phyloP scores from a whole-genome alignment of 2,888 invertebrate genomes.

The Amiota communis region DNA sequence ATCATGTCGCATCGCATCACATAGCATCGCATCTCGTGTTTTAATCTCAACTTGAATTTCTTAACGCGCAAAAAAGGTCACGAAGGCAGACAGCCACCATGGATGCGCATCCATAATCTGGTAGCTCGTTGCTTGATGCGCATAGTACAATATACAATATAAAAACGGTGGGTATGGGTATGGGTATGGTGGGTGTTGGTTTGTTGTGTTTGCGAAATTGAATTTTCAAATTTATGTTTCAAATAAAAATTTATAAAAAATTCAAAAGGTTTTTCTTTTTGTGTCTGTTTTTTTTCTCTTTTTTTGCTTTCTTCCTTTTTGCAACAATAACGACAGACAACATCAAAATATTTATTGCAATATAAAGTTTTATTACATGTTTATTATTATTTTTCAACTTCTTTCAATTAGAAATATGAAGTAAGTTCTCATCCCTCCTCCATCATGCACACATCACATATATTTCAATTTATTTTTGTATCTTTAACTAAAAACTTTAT shows the following conservation, averaged over 20 bases:
- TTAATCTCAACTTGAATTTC: slow-evolving; percentile 23
- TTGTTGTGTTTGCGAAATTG: slow-evolving; percentile 64
- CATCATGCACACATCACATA: no score
- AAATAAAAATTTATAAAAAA: slow-evolving; percentile 63
- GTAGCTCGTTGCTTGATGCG: no score
- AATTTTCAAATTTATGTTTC: slow-evolving; percentile 64
- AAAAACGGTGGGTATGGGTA: neutral
- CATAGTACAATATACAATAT: slow-evolving; percentile 8
- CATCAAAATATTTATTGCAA: slow-evolving; percentile 64
- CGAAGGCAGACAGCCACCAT: neutral
- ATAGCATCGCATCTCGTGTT: neutral
- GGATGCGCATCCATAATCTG: no score
- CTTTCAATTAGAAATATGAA: slow-evolving; percentile 57
- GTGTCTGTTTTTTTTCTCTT: no score
- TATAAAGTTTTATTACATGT: slow-evolving; percentile 70
- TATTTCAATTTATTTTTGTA: no score
- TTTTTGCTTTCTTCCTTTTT: no score
- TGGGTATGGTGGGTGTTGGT: slow-evolving; percentile 43
- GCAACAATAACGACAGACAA: slow-evolving; percentile 33
- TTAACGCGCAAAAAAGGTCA: neutral
- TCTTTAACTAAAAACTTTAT: no score
- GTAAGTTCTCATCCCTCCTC: neutral
- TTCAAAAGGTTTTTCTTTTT: slow-evolving; percentile 45
- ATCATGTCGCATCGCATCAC: no score
- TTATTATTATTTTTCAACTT: slow-evolving; percentile 54